These are phyloP conservation scores for Steatornis caripensis DNA, from an alignment of 2,113 vertebrate genomes.

Conservation along the genomic window DNA sequence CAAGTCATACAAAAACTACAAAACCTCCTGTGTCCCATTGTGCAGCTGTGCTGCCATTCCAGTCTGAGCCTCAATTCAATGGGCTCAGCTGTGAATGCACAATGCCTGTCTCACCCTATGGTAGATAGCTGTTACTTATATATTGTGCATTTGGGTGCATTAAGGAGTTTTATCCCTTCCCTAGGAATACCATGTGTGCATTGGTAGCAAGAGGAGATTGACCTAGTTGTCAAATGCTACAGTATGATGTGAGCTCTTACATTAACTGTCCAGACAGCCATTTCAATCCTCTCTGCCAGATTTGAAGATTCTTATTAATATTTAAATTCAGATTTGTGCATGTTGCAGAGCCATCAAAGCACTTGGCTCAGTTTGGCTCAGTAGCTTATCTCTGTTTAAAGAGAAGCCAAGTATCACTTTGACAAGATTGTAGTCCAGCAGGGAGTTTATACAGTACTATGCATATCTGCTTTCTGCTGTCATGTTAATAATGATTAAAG, in stretches of 20 bases:
- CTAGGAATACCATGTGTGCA: not conserved
- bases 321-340: not conserved
- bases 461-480: not conserved
- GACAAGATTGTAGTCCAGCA: not conserved
- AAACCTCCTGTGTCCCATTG: not conserved
- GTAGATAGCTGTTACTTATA: not conserved
- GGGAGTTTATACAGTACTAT: not conserved
- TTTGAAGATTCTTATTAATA: not conserved
- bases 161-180: not conserved
- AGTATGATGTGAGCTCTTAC: not conserved
- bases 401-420: not conserved
- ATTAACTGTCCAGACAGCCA: not conserved
- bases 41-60: not conserved
- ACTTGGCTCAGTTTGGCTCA: not conserved
- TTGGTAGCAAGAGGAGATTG: not conserved
- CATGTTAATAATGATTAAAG: not conserved
- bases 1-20: rapidly evolving
- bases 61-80: not conserved
- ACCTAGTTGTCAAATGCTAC: not conserved
- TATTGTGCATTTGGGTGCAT: not conserved
- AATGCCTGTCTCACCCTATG: not conserved
- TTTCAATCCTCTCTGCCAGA: not conserved
- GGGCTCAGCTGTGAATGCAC: not conserved
- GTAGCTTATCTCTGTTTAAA: not conserved
- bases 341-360: not conserved